Evolutionary conservation across 64 coral and sea anemone genomes (phyloP).

Genomic region (Anthopleura sola): DNA sequence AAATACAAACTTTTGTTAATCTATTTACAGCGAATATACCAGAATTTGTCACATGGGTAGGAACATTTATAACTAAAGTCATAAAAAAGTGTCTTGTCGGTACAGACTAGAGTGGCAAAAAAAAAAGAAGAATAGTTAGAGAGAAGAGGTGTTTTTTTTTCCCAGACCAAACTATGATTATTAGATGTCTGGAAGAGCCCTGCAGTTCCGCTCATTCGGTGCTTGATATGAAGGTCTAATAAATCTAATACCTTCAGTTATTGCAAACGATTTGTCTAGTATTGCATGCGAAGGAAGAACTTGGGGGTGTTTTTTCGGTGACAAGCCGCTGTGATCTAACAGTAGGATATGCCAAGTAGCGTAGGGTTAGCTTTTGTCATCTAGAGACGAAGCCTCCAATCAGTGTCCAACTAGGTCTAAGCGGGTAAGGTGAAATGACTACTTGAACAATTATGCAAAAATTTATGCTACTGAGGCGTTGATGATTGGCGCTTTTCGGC

Average conservation of each 20-base stretch:
- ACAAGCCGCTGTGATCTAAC: slow-evolving; percentile 23
- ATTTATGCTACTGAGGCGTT: slow-evolving; percentile 25
- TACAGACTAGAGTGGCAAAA: no score
- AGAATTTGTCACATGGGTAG: not conserved
- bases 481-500: slow-evolving; percentile 50
- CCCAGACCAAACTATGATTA: not conserved
- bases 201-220: not conserved
- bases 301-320: not conserved
- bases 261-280: not conserved
- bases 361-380: slow-evolving; percentile 23
- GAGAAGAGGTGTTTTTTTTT: not conserved
- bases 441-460: slow-evolving; percentile 83
- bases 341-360: slow-evolving; percentile 64
- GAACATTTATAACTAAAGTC: not conserved
- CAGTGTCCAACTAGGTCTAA: slow-evolving; percentile 49
- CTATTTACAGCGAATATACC: not conserved
- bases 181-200: not conserved
- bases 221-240: not conserved
- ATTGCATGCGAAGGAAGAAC: not conserved
- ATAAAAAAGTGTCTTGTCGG: no score
- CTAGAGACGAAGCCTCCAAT: not conserved
- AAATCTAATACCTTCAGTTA: not conserved
- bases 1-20: not conserved
- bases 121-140: no score
- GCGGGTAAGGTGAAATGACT: slow-evolving; percentile 54